Evolutionary conservation across 2,113 vertebrate species (phyloP), one percentile per base, ranked within the genome.

Genomic region (Ursus arctos): DNA sequence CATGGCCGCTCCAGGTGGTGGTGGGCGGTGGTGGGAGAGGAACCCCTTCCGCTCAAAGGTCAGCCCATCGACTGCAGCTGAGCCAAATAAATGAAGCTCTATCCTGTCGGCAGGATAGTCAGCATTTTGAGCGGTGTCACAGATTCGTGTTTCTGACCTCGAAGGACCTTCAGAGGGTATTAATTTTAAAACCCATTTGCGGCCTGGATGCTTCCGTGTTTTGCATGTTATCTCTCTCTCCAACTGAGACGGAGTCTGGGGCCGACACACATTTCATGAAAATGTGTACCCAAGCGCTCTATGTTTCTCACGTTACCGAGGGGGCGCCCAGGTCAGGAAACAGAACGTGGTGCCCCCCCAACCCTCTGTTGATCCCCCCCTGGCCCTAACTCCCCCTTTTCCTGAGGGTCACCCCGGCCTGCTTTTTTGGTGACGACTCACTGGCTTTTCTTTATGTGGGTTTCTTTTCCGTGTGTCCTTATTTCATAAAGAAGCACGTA

Each of bases 121-220:
- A 76, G 79, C 33, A 6, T 69, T 53, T 81, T 40, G 13, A 13
- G 16, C 4, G 5, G 22, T 13, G 0, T 43, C 6, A 0, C 0
- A 9, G 91, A 8, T 65, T 16, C 1, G 0, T 19, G 28, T 33
- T 47, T 43, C 10, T 76, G 82, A 85, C 84, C 83, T 53, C 28
- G 65, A 12, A 91, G 65, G 63, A 9, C 19, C 11, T 51, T 69
- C 16, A 2, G 51, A 43, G 36, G 5, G 2, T 40, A 14, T 55
- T 65, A 9, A 13, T 55, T 88, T 26, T 22, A 36, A 16, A 63
- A 87, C 74, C 43, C 76, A 3, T 53, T 5, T 28, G 40, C 3
- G 2, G 55, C 19, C n/a, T 4, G 55, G 36, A 1, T 8, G 24
- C 61, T 21, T 59, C 31, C 1, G 8, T 1, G 0, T 19, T 49